These are phyloP conservation scores for Sebastes reedi DNA, from an alignment of 2,797 vertebrate genomes.

Conservation along the genomic window DNA sequence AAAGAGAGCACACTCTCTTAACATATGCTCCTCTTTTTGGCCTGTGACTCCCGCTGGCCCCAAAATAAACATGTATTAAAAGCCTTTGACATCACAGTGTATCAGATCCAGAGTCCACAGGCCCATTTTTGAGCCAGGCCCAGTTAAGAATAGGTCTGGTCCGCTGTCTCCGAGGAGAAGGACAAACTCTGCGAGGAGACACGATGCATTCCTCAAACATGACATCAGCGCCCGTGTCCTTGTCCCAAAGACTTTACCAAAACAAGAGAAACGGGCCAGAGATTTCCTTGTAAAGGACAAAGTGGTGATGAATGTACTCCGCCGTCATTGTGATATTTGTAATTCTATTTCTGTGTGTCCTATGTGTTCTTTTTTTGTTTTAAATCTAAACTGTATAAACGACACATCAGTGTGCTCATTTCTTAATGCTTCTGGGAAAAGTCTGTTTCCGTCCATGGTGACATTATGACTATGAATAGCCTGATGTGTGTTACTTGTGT, in stretches of 20 bases:
- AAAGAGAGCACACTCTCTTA: constrained; percentile 1
- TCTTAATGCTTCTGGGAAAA: constrained; percentile 42
- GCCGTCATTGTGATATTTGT: constrained; percentile 26
- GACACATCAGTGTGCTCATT: constrained; percentile 20
- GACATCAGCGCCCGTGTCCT: constrained; percentile 58
- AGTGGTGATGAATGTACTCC: constrained; percentile 17
- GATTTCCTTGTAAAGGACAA: constrained; percentile 41
- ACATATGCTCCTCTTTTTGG: constrained; percentile 47
- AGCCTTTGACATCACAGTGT: constrained; percentile 60
- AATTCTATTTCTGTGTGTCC: constrained; percentile 27
- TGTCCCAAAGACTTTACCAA: constrained; percentile 62
- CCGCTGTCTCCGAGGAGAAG: constrained; percentile 62
- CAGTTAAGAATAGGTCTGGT: constrained; percentile 64
- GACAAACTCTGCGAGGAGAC: constrained; percentile 48
- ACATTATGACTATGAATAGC: constrained; percentile 24
- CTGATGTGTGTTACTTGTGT: background rate
- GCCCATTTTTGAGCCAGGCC: constrained; percentile 40
- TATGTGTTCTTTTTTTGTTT: constrained; percentile 4
- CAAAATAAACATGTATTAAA: constrained; percentile 69
- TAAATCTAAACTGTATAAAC: constrained; percentile 34
- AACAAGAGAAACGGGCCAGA: constrained; percentile 47
- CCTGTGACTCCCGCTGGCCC: constrained; percentile 38
- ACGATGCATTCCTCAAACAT: constrained; percentile 64
- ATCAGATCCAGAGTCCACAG: constrained; percentile 50
- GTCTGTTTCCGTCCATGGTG: constrained; percentile 26